Conservation (phyloP, 2,797 vertebrate species). For the Echeneis naucrates region DNA sequence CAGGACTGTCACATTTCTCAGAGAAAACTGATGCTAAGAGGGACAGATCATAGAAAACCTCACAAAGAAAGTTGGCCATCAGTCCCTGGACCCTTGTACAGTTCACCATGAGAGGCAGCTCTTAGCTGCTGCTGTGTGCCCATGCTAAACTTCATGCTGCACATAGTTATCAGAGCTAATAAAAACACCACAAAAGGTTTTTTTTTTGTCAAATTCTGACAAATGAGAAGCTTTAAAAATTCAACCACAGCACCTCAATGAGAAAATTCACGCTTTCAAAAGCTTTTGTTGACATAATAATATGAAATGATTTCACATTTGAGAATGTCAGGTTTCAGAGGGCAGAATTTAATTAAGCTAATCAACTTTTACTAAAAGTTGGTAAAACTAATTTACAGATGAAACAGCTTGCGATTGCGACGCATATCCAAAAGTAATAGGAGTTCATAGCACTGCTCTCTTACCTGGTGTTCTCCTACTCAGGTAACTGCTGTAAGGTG, state of each 20-base stretch:
- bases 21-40: neutral
- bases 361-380: neutral
- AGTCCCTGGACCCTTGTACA: too few species aligned
- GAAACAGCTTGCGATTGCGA: neutral
- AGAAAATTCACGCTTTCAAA: neutral
- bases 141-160: neutral
- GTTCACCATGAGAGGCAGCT: neutral
- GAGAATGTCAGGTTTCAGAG: neutral
- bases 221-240: neutral
- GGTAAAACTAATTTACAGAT: neutral
- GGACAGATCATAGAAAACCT: neutral
- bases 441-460: conserved; percentile 27
- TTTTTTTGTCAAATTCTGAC: neutral
- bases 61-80: neutral
- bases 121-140: neutral
- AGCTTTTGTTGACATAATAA: neutral
- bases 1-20: neutral
- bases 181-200: neutral
- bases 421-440: conserved; percentile 2
- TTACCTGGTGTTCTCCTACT: conserved; percentile 69
- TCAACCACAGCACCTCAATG: neutral
- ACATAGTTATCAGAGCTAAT: neutral
- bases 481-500: conserved; percentile 43
- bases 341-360: neutral
- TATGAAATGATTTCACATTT: neutral